Evolutionary conservation across 35 echinoderm and acorn worm species (phyloP), one percentile per base, ranked within the genome.

Genomic region (Heliocidaris tuberculata): DNA sequence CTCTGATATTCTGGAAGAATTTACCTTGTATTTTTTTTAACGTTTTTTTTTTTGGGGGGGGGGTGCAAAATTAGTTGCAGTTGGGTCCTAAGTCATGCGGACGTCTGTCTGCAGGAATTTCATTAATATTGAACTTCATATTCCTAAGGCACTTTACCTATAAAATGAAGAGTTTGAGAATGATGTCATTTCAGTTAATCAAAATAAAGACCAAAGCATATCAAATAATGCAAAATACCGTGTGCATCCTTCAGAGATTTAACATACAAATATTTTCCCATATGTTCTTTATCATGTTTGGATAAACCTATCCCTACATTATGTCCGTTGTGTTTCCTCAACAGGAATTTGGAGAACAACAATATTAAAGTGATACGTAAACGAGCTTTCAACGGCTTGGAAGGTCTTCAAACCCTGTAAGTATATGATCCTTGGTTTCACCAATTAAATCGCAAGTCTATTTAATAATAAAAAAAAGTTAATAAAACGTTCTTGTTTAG

Each of bases 281-380:
- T 42, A 48, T 17, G 27, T 59, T 49, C 30, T 92, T 1, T 54
- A 1, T 19, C 1, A 29, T 19, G 15, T 2, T 85, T 19, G 31
- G 21, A 32, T 31, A 8, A 12, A 24, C 19, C 6, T 93, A 2
- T 48, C 19, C 13, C 30, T 54, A 6, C 15, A 21, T 29, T 50
- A 17, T 92, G 52, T 85, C 0, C 29, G 5, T 78, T 85, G 48
- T 86, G 5, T 94, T 92, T 19, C 50, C 49, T 48, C 47, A 93
- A 52, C 96, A 97, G 96, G 78, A 90, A 95, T 61, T 88, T 97
- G 5, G 94, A 90, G 31, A 35, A 95, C 87, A 97, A 96, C 65
- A 17, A 56, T 0, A 78, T 96, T 10, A 50, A 19, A 0, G 52
- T 96, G 86, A 95, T 96, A 35, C 92, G 95, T 16, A 93, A 94